Evolutionary conservation across 2,113 vertebrate species (phyloP), one percentile per base, ranked within the genome.

Genomic region (Lophochroa leadbeateri): DNA sequence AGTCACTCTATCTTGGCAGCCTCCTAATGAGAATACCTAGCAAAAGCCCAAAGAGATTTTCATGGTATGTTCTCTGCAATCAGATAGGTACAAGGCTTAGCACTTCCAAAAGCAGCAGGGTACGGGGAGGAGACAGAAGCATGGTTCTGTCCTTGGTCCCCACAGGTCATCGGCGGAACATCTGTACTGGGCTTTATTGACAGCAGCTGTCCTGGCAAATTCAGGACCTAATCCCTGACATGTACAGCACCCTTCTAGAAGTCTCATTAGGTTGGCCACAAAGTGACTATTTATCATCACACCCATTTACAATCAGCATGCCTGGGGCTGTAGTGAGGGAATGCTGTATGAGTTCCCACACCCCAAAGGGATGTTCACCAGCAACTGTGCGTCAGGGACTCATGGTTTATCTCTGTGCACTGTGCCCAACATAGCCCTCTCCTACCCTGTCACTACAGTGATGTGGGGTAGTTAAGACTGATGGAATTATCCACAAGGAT

Each of bases 341-440:
- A 21, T 9, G 23, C 27, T 13, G 63, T 11, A 17, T 1, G 28
- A 47, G 67, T 4, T 69, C 39, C 63, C 69, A 14, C 21, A 13
- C 5, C 43, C 23, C 53, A 10, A 4, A 53, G n/a, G 35, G 57
- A 29, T 2, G 14, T 24, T 57, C 50, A 41, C 67, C 76, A 82
- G 44, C 0, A 7, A 41, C 25, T 8, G 6, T 6, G 47, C 2
- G 2, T 8, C 69, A 50, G 35, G 44, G 28, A 20, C 24, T 53
- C 39, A 31, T 3, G 47, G 67, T 55, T 55, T 55, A 12, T 8
- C 76, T 60, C 44, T 33, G 25, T 9, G 33, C 37, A n/a, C 1
- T 0, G 17, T 39, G 63, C 43, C 49, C 1, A 1, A 10, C 33
- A 14, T 0, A 24, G 27, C 50, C 58, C 44, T 20, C 65, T 50